Conservation (phyloP, 2,113 vertebrate species). For the Scomber colias region DNA sequence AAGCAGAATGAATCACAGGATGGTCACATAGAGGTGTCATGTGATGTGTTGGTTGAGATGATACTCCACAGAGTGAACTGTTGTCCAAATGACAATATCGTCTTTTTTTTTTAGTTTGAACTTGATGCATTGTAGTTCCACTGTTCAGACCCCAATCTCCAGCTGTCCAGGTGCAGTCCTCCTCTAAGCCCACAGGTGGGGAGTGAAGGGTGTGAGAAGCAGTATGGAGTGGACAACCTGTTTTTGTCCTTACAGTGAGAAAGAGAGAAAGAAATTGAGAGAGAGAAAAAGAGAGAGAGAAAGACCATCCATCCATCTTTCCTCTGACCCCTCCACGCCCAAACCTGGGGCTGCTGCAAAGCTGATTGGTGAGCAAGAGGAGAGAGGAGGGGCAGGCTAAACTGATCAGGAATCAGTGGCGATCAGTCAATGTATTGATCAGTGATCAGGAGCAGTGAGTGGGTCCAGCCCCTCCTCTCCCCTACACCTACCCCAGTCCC, state of each 20-base stretch:
- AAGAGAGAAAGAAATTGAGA: constrained; percentile 47
- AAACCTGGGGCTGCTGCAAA: constrained; percentile 36
- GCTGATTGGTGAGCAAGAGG: constrained; percentile 54
- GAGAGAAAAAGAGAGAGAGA: constrained; percentile 43
- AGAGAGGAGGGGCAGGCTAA: constrained; percentile 69
- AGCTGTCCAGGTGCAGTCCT: constrained; percentile 33
- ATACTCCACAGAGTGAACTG: constrained; percentile 60
- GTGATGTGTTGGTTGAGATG: constrained; percentile 74
- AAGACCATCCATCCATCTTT: constrained; percentile 58
- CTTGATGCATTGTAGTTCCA: constrained; percentile 54
- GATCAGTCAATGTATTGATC: constrained; percentile 70
- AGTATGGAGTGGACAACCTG: constrained; percentile 42
- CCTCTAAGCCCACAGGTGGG: constrained; percentile 31
- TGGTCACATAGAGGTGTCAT: constrained; percentile 65
- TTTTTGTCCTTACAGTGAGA: constrained; percentile 57
- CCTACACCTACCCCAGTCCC: constrained; percentile 47
- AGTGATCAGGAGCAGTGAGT: constrained; percentile 77
- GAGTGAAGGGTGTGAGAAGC: constrained; percentile 28
- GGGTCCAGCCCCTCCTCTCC: constrained; percentile 80
- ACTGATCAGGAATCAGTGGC: constrained; percentile 67
- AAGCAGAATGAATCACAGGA: constrained; percentile 75
- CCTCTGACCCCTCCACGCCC: constrained; percentile 28
- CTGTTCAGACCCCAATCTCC: constrained; percentile 29
- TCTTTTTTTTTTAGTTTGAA: constrained; percentile 47
- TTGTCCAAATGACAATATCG: constrained; percentile 55